These are phyloP conservation scores for Cottoperca gobio DNA, from an alignment of 2,797 vertebrate species.

Conservation along the genomic window DNA sequence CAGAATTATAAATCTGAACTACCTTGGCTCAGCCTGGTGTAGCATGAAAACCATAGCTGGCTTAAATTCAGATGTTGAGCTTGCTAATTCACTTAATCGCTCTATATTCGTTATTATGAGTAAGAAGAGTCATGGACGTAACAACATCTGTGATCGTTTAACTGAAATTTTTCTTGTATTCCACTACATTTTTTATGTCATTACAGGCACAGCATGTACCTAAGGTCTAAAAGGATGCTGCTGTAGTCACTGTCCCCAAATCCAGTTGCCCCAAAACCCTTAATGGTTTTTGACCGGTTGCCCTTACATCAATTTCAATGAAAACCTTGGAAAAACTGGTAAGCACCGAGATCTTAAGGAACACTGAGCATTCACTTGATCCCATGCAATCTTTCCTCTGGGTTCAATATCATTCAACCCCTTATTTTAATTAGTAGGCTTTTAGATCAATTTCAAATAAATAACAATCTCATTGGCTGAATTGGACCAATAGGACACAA, in stretches of 20 bases:
- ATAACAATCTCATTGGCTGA: too few species aligned
- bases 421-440: too few species aligned
- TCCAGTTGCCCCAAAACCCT: background rate
- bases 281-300: background rate
- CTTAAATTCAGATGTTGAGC: slow-evolving; percentile 10
- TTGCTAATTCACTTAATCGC: slow-evolving; percentile 4
- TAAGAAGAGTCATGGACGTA: slow-evolving; percentile 2
- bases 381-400: too few species aligned
- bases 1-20: background rate
- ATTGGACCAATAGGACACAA: too few species aligned
- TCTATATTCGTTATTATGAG: background rate
- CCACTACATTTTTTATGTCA: background rate
- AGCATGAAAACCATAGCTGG: background rate
- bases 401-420: too few species aligned
- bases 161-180: background rate
- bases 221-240: background rate
- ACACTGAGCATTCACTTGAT: too few species aligned
- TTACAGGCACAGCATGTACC: background rate
- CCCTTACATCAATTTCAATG: background rate
- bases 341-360: too few species aligned
- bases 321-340: background rate
- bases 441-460: too few species aligned
- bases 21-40: background rate
- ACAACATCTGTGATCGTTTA: too few species aligned
- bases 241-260: background rate